These are phyloP conservation scores for Acronicta leporina DNA, from an alignment of 2,888 invertebrate genomes.

Conservation along the genomic window DNA sequence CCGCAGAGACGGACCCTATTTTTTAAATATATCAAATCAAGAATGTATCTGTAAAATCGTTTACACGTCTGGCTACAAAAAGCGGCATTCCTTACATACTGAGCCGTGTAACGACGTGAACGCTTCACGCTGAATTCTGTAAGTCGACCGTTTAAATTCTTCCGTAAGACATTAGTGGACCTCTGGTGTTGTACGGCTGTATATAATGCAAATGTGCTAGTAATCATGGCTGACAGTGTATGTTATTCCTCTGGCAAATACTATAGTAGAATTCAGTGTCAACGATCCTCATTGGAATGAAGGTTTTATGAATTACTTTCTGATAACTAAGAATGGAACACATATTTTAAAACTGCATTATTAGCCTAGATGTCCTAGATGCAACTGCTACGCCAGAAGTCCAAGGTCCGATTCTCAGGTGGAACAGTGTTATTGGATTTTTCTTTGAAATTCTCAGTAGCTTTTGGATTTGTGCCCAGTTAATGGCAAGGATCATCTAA, in stretches of 20 bases:
- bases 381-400: too few relatives aligned
- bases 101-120: constrained; percentile 70
- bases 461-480: too few relatives aligned
- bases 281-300: too few relatives aligned
- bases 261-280: neutral
- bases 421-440: too few relatives aligned
- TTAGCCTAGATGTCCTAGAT: too few relatives aligned
- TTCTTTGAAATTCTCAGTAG: too few relatives aligned
- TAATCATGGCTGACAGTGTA: constrained; percentile 25
- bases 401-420: too few relatives aligned
- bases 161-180: constrained; percentile 62
- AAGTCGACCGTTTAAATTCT: constrained; percentile 78
- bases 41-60: constrained; percentile 75
- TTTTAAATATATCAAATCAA: constrained; percentile 71
- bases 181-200: constrained; percentile 38
- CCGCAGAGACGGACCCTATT: constrained; percentile 38
- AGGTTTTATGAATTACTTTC: too few relatives aligned
- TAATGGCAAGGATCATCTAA: too few relatives aligned
- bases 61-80: constrained; percentile 73
- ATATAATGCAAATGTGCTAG: constrained; percentile 39
- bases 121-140: constrained; percentile 76
- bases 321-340: too few relatives aligned
- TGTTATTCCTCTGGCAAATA: constrained; percentile 14
- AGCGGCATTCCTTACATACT: constrained; percentile 79
- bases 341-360: too few relatives aligned